Evolutionary conservation across 2,888 invertebrate genomes (phyloP).

Genomic region (Chelonus formosanus): DNA sequence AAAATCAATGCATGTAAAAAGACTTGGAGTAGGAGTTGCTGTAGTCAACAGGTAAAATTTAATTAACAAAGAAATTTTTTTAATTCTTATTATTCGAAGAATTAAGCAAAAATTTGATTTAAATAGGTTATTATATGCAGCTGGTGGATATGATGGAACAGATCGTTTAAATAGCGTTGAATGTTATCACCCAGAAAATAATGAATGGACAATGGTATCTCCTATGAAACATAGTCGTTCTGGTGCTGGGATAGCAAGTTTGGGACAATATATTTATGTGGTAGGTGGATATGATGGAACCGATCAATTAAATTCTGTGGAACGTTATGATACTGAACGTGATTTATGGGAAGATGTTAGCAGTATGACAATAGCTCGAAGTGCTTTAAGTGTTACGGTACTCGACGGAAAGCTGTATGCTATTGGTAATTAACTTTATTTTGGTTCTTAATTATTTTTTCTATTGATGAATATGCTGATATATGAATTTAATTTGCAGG

Average conservation of each 20-base stretch:
- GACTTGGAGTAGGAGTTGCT: conserved; percentile 83
- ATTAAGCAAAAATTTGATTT: not conserved
- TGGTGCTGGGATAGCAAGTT: conserved; percentile 86
- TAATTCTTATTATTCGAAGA: no score
- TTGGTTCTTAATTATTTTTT: not conserved
- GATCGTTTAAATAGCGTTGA: conserved; percentile 82
- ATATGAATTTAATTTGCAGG: conserved; percentile 68
- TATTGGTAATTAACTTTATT: conserved; percentile 71
- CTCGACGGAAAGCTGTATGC: conserved; percentile 89
- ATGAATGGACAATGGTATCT: conserved; percentile 84
- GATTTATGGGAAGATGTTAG: conserved; percentile 82
- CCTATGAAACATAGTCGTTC: conserved; percentile 82
- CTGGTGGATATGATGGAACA: conserved; percentile 89
- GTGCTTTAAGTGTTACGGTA: conserved; percentile 87
- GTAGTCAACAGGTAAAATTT: conserved; percentile 76
- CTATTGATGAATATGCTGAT: not conserved
- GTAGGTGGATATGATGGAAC: conserved; percentile 93
- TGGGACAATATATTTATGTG: conserved; percentile 90
- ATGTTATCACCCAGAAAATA: conserved; percentile 93
- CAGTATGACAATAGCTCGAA: conserved; percentile 81
- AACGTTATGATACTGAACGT: conserved; percentile 86
- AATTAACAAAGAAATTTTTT: no score
- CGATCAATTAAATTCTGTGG: conserved; percentile 83
- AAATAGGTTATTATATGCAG: conserved; percentile 72
- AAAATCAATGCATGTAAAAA: conserved; percentile 77